phyloP scores from a whole-genome alignment of 2,797 vertebrate genomes.

The Falco peregrinus region DNA sequence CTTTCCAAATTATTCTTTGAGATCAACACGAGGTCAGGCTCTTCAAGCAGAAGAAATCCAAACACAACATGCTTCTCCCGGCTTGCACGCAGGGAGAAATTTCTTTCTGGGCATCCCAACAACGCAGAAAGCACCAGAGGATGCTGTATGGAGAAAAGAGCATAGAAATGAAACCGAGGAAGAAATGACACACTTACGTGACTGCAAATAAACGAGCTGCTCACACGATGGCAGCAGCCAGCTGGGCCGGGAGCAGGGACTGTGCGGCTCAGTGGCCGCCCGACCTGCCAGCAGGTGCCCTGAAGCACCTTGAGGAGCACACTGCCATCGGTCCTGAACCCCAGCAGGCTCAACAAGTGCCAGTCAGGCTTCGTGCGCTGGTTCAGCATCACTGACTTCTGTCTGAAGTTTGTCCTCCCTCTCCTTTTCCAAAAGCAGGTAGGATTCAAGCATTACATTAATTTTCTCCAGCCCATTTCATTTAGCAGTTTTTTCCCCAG shows the following conservation, averaged over 20 bases:
- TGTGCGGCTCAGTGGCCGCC: too few species aligned
- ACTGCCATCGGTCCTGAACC: not conserved
- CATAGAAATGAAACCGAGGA: not conserved
- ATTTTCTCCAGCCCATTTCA: not conserved
- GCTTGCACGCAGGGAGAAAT: not conserved
- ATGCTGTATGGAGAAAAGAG: accelerated
- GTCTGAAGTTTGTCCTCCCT: not conserved
- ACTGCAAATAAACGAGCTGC: accelerated
- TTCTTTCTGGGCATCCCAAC: not conserved
- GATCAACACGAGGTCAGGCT: not conserved
- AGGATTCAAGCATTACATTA: not conserved
- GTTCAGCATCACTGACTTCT: not conserved
- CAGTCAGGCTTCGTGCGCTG: not conserved
- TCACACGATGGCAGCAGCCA: not conserved
- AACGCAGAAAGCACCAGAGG: not conserved
- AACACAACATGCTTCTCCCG: accelerated
- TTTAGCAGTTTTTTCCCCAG: not conserved
- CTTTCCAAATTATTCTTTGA: not conserved
- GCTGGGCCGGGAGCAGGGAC: not conserved
- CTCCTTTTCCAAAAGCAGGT: not conserved
- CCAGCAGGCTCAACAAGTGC: not conserved
- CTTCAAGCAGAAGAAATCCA: not conserved
- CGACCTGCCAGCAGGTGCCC: too few species aligned
- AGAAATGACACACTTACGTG: accelerated
- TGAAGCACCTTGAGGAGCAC: not conserved